These are phyloP conservation scores for Amphiprion clarkii DNA, from an alignment of 2,797 vertebrate species.

Conservation along the genomic window DNA sequence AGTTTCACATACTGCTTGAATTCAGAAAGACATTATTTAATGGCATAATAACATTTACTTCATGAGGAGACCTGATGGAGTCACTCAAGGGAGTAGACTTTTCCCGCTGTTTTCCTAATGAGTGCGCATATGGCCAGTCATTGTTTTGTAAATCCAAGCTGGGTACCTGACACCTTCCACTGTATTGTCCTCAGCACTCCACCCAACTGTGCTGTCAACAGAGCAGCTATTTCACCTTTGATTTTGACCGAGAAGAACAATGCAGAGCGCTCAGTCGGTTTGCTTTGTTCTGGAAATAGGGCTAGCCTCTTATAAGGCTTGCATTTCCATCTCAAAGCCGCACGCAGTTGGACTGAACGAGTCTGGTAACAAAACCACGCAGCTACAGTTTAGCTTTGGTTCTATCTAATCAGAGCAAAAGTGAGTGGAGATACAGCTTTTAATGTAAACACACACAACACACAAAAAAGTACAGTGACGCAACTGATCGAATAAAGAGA, in stretches of 20 bases:
- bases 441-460: constrained; percentile 29
- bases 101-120: constrained; percentile 6
- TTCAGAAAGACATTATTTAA: no score
- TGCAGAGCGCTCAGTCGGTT: not conserved
- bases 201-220: constrained; percentile 32
- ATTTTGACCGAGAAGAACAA: constrained; percentile 29
- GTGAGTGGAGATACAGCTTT: not conserved
- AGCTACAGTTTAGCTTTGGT: not conserved
- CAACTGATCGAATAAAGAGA: constrained; percentile 28
- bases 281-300: constrained; percentile 33
- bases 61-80: constrained; percentile 16
- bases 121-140: constrained; percentile 10
- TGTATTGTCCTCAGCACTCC: constrained; percentile 31
- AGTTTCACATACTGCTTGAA: not conserved
- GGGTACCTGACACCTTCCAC: constrained; percentile 26
- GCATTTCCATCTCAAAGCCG: constrained; percentile 48
- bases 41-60: not conserved
- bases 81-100: not conserved
- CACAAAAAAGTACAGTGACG: constrained; percentile 5
- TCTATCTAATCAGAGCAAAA: constrained; percentile 10
- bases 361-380: not conserved
- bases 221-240: constrained; percentile 16
- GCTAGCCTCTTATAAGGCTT: not conserved
- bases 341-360: not conserved
- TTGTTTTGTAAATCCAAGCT: constrained; percentile 58